phyloP scores from a whole-genome alignment of 1,140 invertebrate genomes.

The Drosophila kohkoa region DNA sequence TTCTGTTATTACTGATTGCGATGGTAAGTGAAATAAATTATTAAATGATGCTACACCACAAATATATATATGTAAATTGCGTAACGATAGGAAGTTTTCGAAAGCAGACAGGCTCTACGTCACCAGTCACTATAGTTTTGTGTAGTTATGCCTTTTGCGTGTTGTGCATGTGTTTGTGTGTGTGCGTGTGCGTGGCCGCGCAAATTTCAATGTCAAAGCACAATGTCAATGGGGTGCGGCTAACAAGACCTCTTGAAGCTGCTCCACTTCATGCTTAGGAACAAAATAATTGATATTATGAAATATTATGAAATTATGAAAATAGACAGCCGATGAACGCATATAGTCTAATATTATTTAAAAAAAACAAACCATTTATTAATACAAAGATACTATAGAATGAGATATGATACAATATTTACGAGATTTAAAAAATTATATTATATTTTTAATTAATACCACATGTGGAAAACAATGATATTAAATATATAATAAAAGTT shows the following conservation, averaged over 20 bases:
- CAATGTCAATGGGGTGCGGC: slow-evolving; percentile 48
- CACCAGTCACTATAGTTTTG: slow-evolving; percentile 5
- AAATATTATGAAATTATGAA: slow-evolving; percentile 7
- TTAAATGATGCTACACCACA: slow-evolving; percentile 12
- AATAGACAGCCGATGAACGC: too few relatives aligned
- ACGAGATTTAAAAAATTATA: too few relatives aligned
- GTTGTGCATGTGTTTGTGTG: not conserved
- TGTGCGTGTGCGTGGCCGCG: slow-evolving; percentile 34
- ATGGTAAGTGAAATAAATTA: slow-evolving; percentile 87
- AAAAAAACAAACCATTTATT: too few relatives aligned
- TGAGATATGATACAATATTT: too few relatives aligned
- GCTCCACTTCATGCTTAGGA: slow-evolving; percentile 1
- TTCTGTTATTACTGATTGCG: slow-evolving; percentile 92
- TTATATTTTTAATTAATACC: too few relatives aligned
- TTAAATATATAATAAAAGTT: too few relatives aligned
- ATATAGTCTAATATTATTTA: too few relatives aligned
- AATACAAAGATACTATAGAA: too few relatives aligned
- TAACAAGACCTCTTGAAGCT: slow-evolving; percentile 13
- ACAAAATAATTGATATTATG: not conserved
- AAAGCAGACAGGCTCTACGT: slow-evolving; percentile 11
- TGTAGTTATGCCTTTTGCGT: not conserved
- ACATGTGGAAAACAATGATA: too few relatives aligned
- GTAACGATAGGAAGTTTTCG: slow-evolving; percentile 32
- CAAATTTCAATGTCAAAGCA: slow-evolving; percentile 72
- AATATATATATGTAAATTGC: slow-evolving; percentile 26